Conservation (phyloP, 2,113 vertebrate species). For the Pteronura brasiliensis region DNA sequence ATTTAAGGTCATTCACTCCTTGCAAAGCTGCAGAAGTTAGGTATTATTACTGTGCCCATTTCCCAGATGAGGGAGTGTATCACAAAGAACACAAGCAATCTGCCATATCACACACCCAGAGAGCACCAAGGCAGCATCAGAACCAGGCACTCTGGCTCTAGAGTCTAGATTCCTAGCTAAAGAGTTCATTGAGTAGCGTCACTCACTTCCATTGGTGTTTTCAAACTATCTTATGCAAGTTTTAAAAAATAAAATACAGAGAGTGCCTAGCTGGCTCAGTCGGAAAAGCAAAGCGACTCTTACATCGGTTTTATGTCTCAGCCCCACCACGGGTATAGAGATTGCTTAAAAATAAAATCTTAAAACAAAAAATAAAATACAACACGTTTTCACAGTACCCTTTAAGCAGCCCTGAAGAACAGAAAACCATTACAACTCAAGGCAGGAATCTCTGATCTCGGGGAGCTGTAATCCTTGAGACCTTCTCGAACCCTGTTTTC, state of each 20-base stretch:
- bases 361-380: neutral
- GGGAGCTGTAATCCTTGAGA: neutral
- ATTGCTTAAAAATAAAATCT: neutral
- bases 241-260: neutral
- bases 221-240: neutral
- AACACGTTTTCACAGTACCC: neutral
- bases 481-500: neutral
- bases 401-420: neutral
- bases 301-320: neutral
- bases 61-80: neutral
- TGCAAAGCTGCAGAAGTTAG: accelerated
- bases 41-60: neutral
- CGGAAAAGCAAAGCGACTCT: neutral
- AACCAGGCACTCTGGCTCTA: neutral
- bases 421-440: neutral
- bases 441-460: neutral
- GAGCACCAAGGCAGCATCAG: neutral
- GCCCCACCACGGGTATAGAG: neutral
- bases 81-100: neutral
- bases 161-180: neutral
- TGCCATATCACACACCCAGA: no score
- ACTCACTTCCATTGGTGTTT: neutral
- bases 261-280: neutral
- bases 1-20: neutral
- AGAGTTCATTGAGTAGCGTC: neutral